Evolutionary conservation across 2,797 vertebrate species (phyloP).

Genomic region (Sebastes itinus): DNA sequence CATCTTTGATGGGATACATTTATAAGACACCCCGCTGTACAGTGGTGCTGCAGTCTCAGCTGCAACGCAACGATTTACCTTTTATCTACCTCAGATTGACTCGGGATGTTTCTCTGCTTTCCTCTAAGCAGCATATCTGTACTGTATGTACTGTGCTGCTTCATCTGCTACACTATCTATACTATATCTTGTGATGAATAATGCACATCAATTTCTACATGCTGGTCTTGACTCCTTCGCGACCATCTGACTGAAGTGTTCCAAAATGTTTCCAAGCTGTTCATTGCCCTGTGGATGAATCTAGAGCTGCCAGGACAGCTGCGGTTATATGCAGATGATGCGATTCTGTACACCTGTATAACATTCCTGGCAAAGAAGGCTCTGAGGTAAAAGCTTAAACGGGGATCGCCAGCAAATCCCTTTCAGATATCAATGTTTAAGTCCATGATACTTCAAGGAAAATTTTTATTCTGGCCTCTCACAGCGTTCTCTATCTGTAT

Average conservation of each 20-base stretch:
- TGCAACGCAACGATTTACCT: constrained; percentile 23
- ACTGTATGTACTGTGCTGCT: background rate
- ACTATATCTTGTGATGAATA: constrained; percentile 6
- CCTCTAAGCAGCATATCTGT: background rate
- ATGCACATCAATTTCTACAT: background rate
- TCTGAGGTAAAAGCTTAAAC: background rate
- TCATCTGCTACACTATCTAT: background rate
- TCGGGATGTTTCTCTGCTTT: constrained; percentile 5
- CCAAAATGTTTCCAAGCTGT: background rate
- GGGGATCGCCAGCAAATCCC: background rate
- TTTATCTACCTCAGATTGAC: constrained; percentile 32
- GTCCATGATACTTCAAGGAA: background rate
- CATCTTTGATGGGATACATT: background rate
- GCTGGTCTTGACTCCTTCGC: background rate
- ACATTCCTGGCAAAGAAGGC: background rate
- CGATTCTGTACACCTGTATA: background rate
- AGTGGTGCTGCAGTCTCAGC: constrained; percentile 24
- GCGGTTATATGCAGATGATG: background rate
- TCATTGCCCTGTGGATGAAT: background rate
- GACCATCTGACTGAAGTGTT: background rate
- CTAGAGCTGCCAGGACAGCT: background rate
- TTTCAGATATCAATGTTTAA: background rate
- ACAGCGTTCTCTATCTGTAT: background rate
- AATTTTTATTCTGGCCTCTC: background rate
- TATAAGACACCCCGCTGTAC: background rate